Percentiles rank a stretch among this genome's conserved stretches.
phyloP scores from a whole-genome alignment of 2,888 invertebrate species.

The Xestia rhomboidea region DNA sequence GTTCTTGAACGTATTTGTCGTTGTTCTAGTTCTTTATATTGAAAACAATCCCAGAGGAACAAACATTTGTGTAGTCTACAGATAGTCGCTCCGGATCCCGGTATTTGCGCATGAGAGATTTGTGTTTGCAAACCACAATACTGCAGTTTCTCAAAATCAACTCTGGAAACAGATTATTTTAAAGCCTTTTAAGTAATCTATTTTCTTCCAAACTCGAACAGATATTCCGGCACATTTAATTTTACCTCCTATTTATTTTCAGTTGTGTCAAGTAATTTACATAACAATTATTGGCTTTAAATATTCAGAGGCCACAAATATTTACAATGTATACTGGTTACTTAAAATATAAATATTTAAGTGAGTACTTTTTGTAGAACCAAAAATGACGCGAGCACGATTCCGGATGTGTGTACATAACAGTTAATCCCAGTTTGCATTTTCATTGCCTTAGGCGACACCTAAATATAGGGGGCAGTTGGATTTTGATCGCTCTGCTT shows the following conservation, averaged over 20 bases:
- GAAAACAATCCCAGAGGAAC: neutral
- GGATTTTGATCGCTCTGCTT: neutral
- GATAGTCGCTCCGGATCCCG: constrained; percentile 7
- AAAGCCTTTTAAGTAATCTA: neutral
- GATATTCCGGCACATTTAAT: too few relatives aligned
- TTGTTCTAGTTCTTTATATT: constrained; percentile 1
- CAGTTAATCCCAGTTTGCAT: neutral
- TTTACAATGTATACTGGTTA: neutral
- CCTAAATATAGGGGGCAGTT: neutral
- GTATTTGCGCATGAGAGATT: constrained; percentile 22
- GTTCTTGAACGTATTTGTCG: neutral
- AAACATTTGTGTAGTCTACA: constrained; percentile 20
- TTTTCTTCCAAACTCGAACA: neutral
- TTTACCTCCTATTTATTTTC: neutral
- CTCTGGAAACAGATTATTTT: neutral
- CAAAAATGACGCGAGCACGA: constrained; percentile 18
- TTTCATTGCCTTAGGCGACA: neutral
- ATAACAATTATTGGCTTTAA: neutral
- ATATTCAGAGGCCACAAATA: constrained; percentile 18
- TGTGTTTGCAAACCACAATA: constrained; percentile 20
- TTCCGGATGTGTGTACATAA: constrained; percentile 15
- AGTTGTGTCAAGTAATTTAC: neutral
- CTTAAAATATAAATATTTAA: constrained; percentile 10
- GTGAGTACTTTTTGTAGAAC: constrained; percentile 20
- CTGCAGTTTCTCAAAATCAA: neutral